phyloP scores from a whole-genome alignment of 92 coral and sea anemone species.

The Porites divaricata region DNA sequence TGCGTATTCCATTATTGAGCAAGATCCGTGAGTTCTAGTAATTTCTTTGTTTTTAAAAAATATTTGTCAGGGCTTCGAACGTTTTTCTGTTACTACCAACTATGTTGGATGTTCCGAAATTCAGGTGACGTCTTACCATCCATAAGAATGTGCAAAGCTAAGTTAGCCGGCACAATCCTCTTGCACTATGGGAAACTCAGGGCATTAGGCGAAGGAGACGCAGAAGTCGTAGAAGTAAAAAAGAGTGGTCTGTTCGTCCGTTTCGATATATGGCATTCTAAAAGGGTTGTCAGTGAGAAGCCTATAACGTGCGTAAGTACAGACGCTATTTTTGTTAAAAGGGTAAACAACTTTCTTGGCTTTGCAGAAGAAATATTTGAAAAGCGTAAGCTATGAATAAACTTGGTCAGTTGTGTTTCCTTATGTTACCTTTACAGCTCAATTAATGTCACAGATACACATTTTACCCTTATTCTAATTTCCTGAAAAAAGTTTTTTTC shows the following conservation, averaged over 20 bases:
- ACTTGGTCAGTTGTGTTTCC: too few species aligned
- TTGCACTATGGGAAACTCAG: not conserved
- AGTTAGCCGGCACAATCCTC: not conserved
- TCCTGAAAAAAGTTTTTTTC: too few species aligned
- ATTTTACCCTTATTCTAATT: too few species aligned
- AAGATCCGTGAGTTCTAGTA: too few species aligned
- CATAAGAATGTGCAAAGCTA: conserved; percentile 10
- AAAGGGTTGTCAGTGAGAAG: conserved; percentile 8
- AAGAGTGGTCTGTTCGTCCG: conserved; percentile 31
- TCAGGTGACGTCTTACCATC: not conserved
- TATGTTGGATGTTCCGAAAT: not conserved
- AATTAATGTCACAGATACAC: too few species aligned
- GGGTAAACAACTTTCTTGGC: conserved; percentile 10
- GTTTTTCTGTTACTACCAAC: not conserved
- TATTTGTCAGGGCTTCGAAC: too few species aligned
- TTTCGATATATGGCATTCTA: conserved; percentile 38
- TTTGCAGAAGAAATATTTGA: not conserved
- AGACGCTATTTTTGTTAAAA: conserved; percentile 53
- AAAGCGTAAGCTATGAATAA: not conserved
- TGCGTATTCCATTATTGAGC: too few species aligned
- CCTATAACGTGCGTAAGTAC: conserved; percentile 1
- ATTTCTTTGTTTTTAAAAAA: too few species aligned
- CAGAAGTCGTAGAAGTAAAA: not conserved
- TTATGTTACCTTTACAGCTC: too few species aligned
- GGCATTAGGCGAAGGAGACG: not conserved